Evolutionary conservation across 2,888 invertebrate species (phyloP), one percentile per base, ranked within the genome.

Genomic region (Lepidocyrtinus sp.): DNA sequence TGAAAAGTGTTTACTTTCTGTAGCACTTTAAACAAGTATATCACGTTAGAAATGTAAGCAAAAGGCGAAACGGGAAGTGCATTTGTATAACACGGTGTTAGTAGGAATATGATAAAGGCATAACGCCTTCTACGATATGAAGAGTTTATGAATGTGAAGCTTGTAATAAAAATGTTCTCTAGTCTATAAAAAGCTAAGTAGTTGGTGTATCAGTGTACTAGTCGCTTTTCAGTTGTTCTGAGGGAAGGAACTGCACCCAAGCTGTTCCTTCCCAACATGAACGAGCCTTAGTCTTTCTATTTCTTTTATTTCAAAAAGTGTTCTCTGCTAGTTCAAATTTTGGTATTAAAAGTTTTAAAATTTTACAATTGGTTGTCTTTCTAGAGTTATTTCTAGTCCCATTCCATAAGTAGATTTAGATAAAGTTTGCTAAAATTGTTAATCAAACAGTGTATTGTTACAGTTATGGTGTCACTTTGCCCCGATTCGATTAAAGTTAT

Each of bases 191-290:
- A 72, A 67, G 72, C 46, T 22, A 55, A 1, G 50, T 17, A 9
- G 26, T 24, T 27, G 15, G 45, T 21, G 24, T 36, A n/a, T 55
- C 45, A 25, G 46, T 21, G 63, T 46, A 72, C 77, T 77, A 77
- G 77, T 77, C 77, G 77, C 72, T 77, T 72, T 72, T 72, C 72
- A 72, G 77, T 72, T 65, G 77, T 67, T 77, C 77, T 72, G 77
- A 62, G 77, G 77, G 77, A 77, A 77, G 77, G 77, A 77, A 77
- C 77, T 77, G 45, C 36, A 7, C 9, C 17, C n/a, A 24, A 50
- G 46, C 2, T 21, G 62, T 77, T 77, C 77, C 77, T 77, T 77
- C 77, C 77, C 77, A 71, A 24, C 22, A 70, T 26, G 55, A 50
- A 36, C 25, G 21, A 15, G 17, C 62, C 26, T 74, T 22, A 12